Evolutionary conservation across 2,888 invertebrate species (phyloP).

Genomic region (Brachypalpus laphriformis): DNA sequence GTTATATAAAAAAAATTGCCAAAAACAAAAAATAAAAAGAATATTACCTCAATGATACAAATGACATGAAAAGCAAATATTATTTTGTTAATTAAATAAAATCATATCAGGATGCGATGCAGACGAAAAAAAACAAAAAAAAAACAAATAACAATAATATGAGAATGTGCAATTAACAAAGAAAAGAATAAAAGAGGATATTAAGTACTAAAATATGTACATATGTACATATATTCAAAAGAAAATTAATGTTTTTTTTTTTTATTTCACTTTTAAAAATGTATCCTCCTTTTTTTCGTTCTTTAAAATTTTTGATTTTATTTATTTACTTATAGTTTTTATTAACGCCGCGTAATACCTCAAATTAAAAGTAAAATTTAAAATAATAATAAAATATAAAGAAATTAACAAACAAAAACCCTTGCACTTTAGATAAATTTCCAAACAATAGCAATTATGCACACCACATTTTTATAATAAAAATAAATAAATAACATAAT

Average conservation of each 20-base stretch:
- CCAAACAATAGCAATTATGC: constrained; percentile 29
- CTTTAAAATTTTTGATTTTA: neutral
- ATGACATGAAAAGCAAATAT: constrained; percentile 12
- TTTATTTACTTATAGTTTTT: constrained; percentile 12
- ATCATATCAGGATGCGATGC: constrained; percentile 66
- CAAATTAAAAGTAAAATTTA: constrained; percentile 47
- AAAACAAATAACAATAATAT: neutral
- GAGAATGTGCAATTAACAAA: constrained; percentile 10
- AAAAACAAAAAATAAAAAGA: constrained; percentile 46
- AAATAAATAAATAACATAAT: neutral
- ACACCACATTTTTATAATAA: constrained; percentile 28
- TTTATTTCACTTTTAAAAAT: neutral
- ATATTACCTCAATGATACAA: constrained; percentile 64
- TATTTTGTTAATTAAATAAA: constrained; percentile 54
- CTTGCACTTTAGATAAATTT: constrained; percentile 50
- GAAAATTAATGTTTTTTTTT: neutral
- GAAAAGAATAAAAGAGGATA: constrained; percentile 21
- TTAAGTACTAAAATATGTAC: neutral
- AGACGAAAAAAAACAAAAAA: constrained; percentile 15
- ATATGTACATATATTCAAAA: constrained; percentile 10
- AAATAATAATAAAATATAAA: neutral
- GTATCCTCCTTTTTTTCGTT: neutral
- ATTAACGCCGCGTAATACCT: constrained; percentile 70
- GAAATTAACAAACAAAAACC: neutral
- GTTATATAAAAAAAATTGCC: constrained; percentile 45